Evolutionary conservation across 1,140 invertebrate species (phyloP), one percentile per base, ranked within the genome.

Genomic region (Episyrphus balteatus): DNA sequence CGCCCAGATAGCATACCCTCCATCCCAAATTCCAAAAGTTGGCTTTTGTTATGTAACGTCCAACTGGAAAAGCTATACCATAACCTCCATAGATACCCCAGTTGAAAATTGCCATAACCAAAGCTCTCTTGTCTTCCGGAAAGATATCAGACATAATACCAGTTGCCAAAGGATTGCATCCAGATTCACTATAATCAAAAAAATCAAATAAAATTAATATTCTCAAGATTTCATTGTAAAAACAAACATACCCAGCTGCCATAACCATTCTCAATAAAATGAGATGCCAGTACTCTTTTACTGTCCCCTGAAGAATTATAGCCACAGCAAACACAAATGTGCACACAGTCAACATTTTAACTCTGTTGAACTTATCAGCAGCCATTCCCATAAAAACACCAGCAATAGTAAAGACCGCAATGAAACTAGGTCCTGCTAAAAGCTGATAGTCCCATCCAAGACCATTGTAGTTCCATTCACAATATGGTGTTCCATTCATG

Each of bases 61-160:
- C 91, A 15, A 94, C 80, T 0, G 89, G 89, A 63, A 92, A 95
- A 10, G 90, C 88, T 40, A 94, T 82, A 36, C 90, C 90, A 53
- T 93, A 95, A 11, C 91, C 92, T 17, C 90, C 86, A 59, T 96
- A 96, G 51, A 96, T 94, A 31, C 92, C 92, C 89, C 89, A 94
- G 69, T 94, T 94, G 71, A 94, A 94, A 45, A 95, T 83, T 1
- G 91, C 90, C 74, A 95, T 81, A 1, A 92, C 91, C 12, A 92
- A 70, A 9, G 86, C 92, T 51, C 90, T 77, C 52, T 88, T 82
- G 45, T 84, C 75, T 65, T 88, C 84, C 0, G 80, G 76, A 56
- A 91, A 91, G 55, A 89, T 79, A 59, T 94, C 90, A 0, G 88
- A 86, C 13, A 95, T 75, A 38, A 95, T 81, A 44, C 75, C 75